Percentiles rank a stretch among this genome's conserved stretches.
Evolutionary conservation across 2,113 vertebrate genomes (phyloP).

Genomic region (Chrysemys picta): DNA sequence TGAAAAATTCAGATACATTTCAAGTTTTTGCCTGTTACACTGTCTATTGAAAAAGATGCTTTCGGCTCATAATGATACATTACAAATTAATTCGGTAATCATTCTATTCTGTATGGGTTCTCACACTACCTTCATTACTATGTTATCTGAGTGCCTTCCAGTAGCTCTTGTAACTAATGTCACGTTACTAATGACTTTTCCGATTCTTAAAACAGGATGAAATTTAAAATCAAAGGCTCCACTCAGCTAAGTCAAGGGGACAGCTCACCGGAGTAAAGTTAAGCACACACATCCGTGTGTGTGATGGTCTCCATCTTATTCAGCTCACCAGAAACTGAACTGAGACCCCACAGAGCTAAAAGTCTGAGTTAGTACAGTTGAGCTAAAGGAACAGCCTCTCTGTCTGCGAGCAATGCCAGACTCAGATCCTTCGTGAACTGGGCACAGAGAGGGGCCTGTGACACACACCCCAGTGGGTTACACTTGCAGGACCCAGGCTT

Average conservation of each 20-base stretch:
- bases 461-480: neutral
- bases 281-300: neutral
- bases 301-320: neutral
- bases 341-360: neutral
- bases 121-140: rapidly evolving
- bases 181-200: neutral
- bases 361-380: neutral
- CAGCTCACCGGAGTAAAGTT: neutral
- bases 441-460: neutral
- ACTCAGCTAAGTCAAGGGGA: neutral
- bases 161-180: neutral
- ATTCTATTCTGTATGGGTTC: neutral
- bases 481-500: neutral
- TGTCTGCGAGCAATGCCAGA: neutral
- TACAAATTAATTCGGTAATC: neutral
- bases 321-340: rapidly evolving
- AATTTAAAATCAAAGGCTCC: neutral
- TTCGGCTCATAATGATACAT: neutral
- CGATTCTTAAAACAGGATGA: neutral
- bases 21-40: neutral
- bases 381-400: neutral
- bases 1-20: neutral
- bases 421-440: neutral
- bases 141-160: neutral
- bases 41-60: neutral